These are phyloP conservation scores for Chelon auratus DNA, from an alignment of 2,797 vertebrate species.

Conservation along the genomic window DNA sequence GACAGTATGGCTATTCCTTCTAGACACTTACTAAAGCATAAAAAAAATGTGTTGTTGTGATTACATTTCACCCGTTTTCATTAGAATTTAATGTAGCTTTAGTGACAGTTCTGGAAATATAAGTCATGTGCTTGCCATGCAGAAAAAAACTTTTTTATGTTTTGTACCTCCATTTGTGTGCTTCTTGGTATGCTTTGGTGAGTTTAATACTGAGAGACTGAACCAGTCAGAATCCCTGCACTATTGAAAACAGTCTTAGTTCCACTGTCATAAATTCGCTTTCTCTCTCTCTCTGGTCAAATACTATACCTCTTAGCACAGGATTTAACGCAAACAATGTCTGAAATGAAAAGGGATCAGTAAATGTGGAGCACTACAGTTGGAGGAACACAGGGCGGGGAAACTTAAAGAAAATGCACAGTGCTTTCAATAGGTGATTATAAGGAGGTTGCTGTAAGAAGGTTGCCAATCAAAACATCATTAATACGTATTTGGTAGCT, in stretches of 20 bases:
- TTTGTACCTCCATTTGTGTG: constrained; percentile 29
- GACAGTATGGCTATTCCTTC: too few relatives aligned
- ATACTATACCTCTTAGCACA: constrained; percentile 27
- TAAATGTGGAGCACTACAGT: constrained; percentile 15
- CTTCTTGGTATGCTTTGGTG: constrained; percentile 37
- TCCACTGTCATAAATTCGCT: constrained; percentile 64
- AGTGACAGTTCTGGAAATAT: constrained; percentile 30
- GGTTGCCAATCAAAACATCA: constrained; percentile 1
- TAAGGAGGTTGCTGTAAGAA: background rate
- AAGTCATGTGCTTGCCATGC: constrained; percentile 14
- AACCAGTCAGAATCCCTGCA: constrained; percentile 52
- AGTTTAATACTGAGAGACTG: constrained; percentile 45
- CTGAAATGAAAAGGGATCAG: constrained; percentile 44
- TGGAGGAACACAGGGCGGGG: background rate
- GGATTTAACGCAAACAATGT: constrained; percentile 60
- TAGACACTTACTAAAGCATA: background rate
- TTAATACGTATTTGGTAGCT: too few relatives aligned
- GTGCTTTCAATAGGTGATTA: background rate
- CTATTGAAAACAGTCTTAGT: constrained; percentile 71
- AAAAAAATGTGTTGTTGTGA: constrained; percentile 3
- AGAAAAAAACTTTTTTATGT: constrained; percentile 22
- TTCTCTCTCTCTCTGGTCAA: constrained; percentile 45
- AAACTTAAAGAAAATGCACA: constrained; percentile 10
- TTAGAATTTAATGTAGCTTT: constrained; percentile 36
- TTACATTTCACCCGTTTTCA: constrained; percentile 8